Conservation (phyloP, 1,140 invertebrate genomes). For the Drosophila novamexicana region DNA sequence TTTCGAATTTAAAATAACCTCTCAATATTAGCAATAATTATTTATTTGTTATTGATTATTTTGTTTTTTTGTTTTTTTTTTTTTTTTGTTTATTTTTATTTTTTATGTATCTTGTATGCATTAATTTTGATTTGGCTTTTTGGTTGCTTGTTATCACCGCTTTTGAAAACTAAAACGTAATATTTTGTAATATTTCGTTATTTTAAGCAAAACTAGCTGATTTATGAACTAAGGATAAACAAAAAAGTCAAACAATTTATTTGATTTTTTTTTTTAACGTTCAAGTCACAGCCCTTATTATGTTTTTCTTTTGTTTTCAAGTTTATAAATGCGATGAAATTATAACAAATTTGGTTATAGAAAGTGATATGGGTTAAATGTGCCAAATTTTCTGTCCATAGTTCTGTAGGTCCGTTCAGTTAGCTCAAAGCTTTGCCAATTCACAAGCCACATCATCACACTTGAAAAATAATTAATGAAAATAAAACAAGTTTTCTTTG, state of each 20-base stretch:
- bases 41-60: slow-evolving; percentile 55
- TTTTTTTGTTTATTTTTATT: slow-evolving; percentile 14
- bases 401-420: slow-evolving; percentile 47
- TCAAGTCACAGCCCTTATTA: slow-evolving; percentile 79
- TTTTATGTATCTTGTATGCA: slow-evolving; percentile 44
- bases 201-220: slow-evolving; percentile 37
- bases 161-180: slow-evolving; percentile 50
- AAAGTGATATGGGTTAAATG: slow-evolving; percentile 37
- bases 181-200: neutral
- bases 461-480: slow-evolving; percentile 54
- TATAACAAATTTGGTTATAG: slow-evolving; percentile 26
- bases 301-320: slow-evolving; percentile 56
- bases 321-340: slow-evolving; percentile 39
- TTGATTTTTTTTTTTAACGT: slow-evolving; percentile 77
- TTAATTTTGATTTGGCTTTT: slow-evolving; percentile 82
- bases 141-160: slow-evolving; percentile 73
- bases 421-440: slow-evolving; percentile 64
- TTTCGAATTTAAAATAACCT: slow-evolving; percentile 68
- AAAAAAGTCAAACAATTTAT: slow-evolving; percentile 51
- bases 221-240: slow-evolving; percentile 16
- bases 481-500: slow-evolving; percentile 73
- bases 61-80: slow-evolving; percentile 8
- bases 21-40: slow-evolving; percentile 56
- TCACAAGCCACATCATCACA: slow-evolving; percentile 41
- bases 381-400: slow-evolving; percentile 63